Evolutionary conservation across 92 coral and sea anemone species (phyloP).

Genomic region (Zoanthus sociatus): DNA sequence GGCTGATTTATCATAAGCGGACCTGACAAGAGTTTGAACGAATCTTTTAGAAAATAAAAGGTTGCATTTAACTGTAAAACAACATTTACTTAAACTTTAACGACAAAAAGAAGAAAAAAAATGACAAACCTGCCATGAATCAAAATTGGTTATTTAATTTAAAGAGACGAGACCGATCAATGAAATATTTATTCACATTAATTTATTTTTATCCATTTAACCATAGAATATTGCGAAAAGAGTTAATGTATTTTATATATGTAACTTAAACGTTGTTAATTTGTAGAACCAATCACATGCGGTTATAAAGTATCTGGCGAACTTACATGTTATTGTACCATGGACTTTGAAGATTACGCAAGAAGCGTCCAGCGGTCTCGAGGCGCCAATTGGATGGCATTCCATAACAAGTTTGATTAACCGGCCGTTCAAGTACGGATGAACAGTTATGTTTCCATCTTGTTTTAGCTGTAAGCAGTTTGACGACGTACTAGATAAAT

Average conservation of each 20-base stretch:
- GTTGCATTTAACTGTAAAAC: too few species aligned
- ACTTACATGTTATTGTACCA: slow-evolving; percentile 30
- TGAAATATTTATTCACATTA: too few species aligned
- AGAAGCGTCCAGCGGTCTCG: not conserved
- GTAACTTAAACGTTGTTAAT: too few species aligned
- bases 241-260: too few species aligned
- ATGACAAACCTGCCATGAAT: too few species aligned
- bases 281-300: not conserved
- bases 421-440: slow-evolving; percentile 29
- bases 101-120: too few species aligned
- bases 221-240: too few species aligned
- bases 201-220: too few species aligned
- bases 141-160: too few species aligned
- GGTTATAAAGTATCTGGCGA: not conserved
- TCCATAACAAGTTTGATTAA: slow-evolving; percentile 7
- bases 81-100: too few species aligned
- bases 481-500: too few species aligned
- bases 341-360: slow-evolving; percentile 23
- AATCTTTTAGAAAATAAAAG: not conserved
- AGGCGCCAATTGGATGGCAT: not conserved
- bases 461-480: not conserved
- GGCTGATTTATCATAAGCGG: not conserved
- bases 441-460: not conserved
- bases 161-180: too few species aligned
- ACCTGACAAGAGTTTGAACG: not conserved